Conservation (phyloP, 2,888 invertebrate genomes). For the Blastobasis lacticolella region DNA sequence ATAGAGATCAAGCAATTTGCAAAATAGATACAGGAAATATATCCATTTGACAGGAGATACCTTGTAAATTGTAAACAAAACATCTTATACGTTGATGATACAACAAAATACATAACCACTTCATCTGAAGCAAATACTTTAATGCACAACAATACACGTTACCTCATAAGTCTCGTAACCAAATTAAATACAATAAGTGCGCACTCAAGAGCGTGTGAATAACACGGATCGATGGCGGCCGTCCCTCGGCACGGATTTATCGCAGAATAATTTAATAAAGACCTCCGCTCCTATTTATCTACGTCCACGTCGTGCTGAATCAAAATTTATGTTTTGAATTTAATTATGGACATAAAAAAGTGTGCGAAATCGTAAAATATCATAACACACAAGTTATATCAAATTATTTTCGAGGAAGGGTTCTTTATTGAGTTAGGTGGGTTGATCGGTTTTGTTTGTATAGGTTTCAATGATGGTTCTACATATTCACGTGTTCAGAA, state of each 20-base stretch:
- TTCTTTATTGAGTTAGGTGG: too few relatives aligned
- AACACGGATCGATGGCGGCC: not conserved
- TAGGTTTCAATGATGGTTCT: not conserved
- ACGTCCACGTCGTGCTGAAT: slow-evolving; percentile 15
- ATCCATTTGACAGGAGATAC: too few relatives aligned
- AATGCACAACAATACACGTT: not conserved
- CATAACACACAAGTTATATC: not conserved
- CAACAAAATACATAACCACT: too few relatives aligned
- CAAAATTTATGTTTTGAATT: slow-evolving; percentile 32
- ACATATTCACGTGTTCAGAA: not conserved
- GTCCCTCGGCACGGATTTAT: not conserved
- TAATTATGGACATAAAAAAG: slow-evolving; percentile 28
- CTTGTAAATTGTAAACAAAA: too few relatives aligned
- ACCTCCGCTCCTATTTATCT: slow-evolving; percentile 16
- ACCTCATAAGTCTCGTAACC: too few relatives aligned
- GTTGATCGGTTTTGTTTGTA: not conserved
- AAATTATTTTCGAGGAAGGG: slow-evolving; percentile 4
- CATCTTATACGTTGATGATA: too few relatives aligned
- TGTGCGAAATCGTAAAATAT: slow-evolving; percentile 9
- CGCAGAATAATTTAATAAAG: slow-evolving; percentile 14
- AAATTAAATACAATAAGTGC: too few relatives aligned
- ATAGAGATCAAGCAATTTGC: too few relatives aligned
- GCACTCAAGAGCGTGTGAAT: too few relatives aligned
- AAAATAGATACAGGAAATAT: too few relatives aligned
- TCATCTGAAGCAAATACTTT: too few relatives aligned